phyloP scores from a whole-genome alignment of 2,888 invertebrate genomes.

The Cosmia trapezina region DNA sequence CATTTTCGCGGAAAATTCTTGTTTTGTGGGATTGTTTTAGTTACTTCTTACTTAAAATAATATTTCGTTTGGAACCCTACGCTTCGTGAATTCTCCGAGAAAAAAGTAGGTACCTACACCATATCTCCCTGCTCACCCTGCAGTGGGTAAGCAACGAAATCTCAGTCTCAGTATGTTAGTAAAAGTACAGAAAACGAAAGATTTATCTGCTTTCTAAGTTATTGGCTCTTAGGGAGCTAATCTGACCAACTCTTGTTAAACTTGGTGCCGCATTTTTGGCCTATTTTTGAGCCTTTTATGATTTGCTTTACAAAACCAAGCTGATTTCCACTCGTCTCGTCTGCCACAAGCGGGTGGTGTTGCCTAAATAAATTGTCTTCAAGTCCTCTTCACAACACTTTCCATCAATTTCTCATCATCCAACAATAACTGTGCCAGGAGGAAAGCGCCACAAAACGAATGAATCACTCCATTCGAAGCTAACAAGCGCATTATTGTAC shows the following conservation, averaged over 20 bases:
- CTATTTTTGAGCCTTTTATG: neutral
- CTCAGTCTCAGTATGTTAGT: neutral
- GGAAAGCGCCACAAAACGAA: conserved; percentile 50
- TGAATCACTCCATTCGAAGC: conserved; percentile 75
- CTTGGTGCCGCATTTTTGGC: neutral
- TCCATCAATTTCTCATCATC: conserved; percentile 6
- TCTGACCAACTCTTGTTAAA: neutral
- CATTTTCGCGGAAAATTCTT: conserved; percentile 32
- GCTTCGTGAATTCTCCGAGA: neutral
- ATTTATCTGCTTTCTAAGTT: neutral
- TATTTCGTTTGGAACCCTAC: neutral
- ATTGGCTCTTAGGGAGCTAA: neutral
- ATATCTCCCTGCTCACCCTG: neutral
- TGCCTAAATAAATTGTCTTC: neutral
- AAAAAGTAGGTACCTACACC: neutral
- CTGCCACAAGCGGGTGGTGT: neutral
- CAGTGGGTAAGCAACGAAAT: neutral
- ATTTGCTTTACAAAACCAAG: neutral
- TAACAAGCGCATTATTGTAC: conserved; percentile 83
- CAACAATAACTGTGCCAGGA: conserved; percentile 15
- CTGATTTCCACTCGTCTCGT: neutral
- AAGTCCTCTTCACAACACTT: neutral
- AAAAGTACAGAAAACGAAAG: neutral
- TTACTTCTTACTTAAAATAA: conserved; percentile 7
- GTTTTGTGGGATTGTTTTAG: conserved; percentile 10